Evolutionary conservation across 2,797 vertebrate genomes (phyloP), one percentile per base, ranked within the genome.

Genomic region (Numenius phaeopus): DNA sequence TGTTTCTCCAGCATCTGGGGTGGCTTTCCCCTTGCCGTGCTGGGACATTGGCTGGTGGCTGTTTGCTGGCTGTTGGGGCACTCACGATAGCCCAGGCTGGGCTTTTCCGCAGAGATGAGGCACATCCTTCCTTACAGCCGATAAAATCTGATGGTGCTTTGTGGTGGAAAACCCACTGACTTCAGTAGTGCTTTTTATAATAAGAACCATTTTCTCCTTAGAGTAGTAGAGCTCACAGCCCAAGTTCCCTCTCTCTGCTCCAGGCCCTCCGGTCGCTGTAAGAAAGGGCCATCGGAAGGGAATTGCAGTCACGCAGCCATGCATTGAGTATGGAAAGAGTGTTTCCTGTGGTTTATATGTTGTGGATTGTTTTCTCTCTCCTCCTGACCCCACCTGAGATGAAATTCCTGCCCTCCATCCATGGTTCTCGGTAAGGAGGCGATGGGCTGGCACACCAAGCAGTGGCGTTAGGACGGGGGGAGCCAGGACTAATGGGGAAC

Each of bases 321-420:
- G 92, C 92, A 6, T 61, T 19, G 89, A 77, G 90, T 93, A 55
- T 52, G 42, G 69, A 55, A 62, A 52, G 54, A 69, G 37, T 13
- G n/a, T 24, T 94, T 72, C 2, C 5, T 18, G 86, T 46, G 52
- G 66, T 66, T 91, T 88, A 66, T 95, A 23, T 87, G 95, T 95
- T 55, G 77, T 91, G 82, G 83, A 93, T 96, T 96, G 94, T 97
- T 97, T 93, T 94, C 90, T 92, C 32, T 12, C 72, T 96, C 89
- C 85, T 87, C 21, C 89, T 93, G 94, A 94, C 95, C 91, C 52
- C 62, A 59, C 82, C 94, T 95, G 58, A 46, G 21, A 85, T 96
- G 86, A 89, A 93, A 96, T 89, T 80, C 80, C 69, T 47, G 89
- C 80, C 19, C 58, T 96, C 87, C 79, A 90, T 80, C 90, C 3